Evolutionary conservation across 2,797 vertebrate genomes (phyloP).

Genomic region (Crenuchus spilurus): DNA sequence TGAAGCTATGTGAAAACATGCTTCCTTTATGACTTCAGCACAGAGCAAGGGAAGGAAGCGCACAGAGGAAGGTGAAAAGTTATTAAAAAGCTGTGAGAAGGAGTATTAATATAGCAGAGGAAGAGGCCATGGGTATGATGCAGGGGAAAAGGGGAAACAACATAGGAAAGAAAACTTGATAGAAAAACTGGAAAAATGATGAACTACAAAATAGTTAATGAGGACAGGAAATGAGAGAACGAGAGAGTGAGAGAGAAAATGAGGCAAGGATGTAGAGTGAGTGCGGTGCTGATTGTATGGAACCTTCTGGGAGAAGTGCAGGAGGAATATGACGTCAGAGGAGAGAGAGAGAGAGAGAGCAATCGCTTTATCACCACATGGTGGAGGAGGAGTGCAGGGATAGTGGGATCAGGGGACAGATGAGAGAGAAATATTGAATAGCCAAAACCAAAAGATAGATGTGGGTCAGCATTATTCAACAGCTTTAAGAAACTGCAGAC

Average conservation of each 20-base stretch:
- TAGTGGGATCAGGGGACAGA: slow-evolving; percentile 13
- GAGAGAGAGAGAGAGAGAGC: slow-evolving; percentile 2
- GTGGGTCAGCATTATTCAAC: slow-evolving; percentile 64
- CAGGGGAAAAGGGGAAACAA: background rate
- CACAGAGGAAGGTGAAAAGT: slow-evolving; percentile 22
- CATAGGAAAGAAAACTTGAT: background rate
- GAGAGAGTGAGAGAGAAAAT: background rate
- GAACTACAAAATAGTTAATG: too few relatives aligned
- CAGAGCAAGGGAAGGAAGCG: slow-evolving; percentile 21
- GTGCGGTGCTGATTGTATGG: background rate
- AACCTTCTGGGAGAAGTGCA: slow-evolving; percentile 23
- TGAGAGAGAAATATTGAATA: slow-evolving; percentile 42
- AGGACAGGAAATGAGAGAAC: slow-evolving; percentile 1
- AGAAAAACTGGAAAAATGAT: background rate
- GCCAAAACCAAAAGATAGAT: slow-evolving; percentile 28
- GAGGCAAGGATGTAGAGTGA: background rate
- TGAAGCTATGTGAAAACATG: slow-evolving; percentile 33
- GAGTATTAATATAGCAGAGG: background rate
- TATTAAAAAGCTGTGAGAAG: slow-evolving; percentile 24
- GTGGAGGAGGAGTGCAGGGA: slow-evolving; percentile 21
- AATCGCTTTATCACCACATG: slow-evolving; percentile 10
- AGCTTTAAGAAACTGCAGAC: slow-evolving; percentile 46
- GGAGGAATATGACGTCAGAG: slow-evolving; percentile 26
- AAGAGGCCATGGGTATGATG: background rate
- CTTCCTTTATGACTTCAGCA: slow-evolving; percentile 4